These are phyloP conservation scores for Eleutherodactylus coqui DNA, from an alignment of 2,797 vertebrate species.

Conservation along the genomic window DNA sequence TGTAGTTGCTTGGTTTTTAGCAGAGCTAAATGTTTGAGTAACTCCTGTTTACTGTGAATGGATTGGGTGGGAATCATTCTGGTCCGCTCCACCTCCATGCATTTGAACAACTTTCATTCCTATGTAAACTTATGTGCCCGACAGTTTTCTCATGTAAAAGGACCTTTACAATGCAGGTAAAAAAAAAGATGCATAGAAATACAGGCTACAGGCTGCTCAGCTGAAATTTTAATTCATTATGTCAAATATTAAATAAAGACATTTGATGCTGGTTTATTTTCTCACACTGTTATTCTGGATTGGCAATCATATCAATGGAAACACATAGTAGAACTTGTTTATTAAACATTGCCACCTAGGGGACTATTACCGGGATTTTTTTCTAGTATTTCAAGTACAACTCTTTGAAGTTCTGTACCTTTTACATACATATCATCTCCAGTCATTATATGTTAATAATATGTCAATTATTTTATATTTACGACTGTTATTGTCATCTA, in stretches of 20 bases:
- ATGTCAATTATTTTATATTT: constrained; percentile 27
- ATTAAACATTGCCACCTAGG: constrained; percentile 81
- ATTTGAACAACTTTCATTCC: too few relatives aligned
- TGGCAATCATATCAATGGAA: constrained; percentile 9
- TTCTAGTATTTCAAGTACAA: not conserved
- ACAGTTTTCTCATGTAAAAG: too few relatives aligned
- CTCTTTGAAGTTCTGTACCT: not conserved
- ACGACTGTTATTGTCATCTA: not conserved
- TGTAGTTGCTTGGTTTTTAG: too few relatives aligned
- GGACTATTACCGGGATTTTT: constrained; percentile 58
- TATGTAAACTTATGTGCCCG: too few relatives aligned
- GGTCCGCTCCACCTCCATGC: too few relatives aligned
- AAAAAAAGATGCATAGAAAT: not conserved
- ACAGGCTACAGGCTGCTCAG: not conserved
- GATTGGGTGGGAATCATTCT: too few relatives aligned
- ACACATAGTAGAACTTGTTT: constrained; percentile 22
- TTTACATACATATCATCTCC: not conserved
- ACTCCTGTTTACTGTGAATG: too few relatives aligned
- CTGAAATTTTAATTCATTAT: not conserved
- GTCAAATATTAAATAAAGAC: not conserved
- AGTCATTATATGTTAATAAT: constrained; percentile 7
- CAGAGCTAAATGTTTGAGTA: too few relatives aligned
- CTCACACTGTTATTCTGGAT: not conserved
- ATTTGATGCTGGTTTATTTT: not conserved
- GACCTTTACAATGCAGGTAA: not conserved